Base-by-base conservation (phyloP, 2,113 vertebrate species). In the Phylloscopus trochilus region DNA sequence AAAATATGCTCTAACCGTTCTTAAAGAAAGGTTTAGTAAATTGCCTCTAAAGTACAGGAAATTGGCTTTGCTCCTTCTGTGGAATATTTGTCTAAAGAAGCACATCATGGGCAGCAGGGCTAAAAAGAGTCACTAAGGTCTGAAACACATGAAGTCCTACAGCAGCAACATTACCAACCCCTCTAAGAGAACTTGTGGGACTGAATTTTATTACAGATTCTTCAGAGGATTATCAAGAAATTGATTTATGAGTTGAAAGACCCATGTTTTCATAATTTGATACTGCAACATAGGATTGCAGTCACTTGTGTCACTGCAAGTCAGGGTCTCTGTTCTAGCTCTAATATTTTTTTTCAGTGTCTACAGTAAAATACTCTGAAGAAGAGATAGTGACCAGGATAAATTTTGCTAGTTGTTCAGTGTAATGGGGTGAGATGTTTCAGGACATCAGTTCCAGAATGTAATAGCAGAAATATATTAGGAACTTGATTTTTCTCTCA, bases 1-100 rank as follows among this genome's bases (percentile, higher is more conserved):
- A 93, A 95, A 93, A 63, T 86, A 77, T 24, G 53, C 49, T 43
- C 37, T 67, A 91, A 79, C n/a, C 0, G 0, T 87, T 92, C 79
- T 86, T 93, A 83, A 90, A 83, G 64, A 92, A 95, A 87, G 47
- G 76, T 89, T 95, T 92, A 78, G 83, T 64, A 89, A 93, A 93
- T 89, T 81, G 90, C 44, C 31, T 90, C 76, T 78, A 87, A 95
- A 93, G 88, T 51, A 47, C 72, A 83, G 85, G 92, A 96, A 92
- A 96, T 88, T 83, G 68, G 85, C 49, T 93, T 89, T 53, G 68
- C 37, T 90, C 31, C 13, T 81, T 92, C 52, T 72, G 23, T 62
- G 41, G 60, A 92, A 78, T 84, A 79, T 92, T 93, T 93, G 83
- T 92, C 58, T 90, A 89, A 72, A 86, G 83, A 67, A 92, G 53